These are phyloP conservation scores for Sarcophaga variegata DNA, from an alignment of 2,888 invertebrate species.

Conservation along the genomic window DNA sequence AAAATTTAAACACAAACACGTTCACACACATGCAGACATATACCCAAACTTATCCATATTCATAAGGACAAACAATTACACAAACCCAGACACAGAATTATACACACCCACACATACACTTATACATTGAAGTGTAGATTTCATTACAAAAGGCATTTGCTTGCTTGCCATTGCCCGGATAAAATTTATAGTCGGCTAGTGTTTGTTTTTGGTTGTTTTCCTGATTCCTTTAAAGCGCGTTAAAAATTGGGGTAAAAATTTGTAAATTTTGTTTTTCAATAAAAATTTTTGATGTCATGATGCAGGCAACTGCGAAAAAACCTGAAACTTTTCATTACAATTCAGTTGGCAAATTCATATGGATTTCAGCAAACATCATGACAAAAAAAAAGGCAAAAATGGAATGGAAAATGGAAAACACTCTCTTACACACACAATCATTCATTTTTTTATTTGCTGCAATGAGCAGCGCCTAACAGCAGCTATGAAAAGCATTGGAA, in stretches of 20 bases:
- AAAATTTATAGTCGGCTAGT: not conserved
- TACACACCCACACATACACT: not conserved
- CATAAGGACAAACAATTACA: not conserved
- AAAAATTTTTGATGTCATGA: constrained; percentile 44
- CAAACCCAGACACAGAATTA: not conserved
- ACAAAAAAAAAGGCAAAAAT: not conserved
- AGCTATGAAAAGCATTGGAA: constrained; percentile 27
- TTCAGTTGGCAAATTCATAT: constrained; percentile 49
- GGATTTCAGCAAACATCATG: constrained; percentile 9
- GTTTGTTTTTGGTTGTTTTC: not conserved
- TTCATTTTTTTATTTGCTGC: not conserved
- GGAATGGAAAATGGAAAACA: constrained; percentile 6
- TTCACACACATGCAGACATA: not conserved
- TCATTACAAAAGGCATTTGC: not conserved
- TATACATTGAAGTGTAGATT: not conserved
- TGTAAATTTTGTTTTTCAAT: constrained; percentile 48
- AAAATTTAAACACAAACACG: not conserved
- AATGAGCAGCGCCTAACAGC: not conserved
- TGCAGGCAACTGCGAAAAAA: constrained; percentile 16
- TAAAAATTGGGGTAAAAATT: not conserved
- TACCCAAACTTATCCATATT: not conserved
- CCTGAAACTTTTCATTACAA: constrained; percentile 35
- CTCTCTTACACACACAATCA: not conserved
- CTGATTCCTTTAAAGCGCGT: not conserved
- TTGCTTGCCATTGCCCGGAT: not conserved